Conservation (phyloP, 2,888 invertebrate species). For the Spodoptera exigua region DNA sequence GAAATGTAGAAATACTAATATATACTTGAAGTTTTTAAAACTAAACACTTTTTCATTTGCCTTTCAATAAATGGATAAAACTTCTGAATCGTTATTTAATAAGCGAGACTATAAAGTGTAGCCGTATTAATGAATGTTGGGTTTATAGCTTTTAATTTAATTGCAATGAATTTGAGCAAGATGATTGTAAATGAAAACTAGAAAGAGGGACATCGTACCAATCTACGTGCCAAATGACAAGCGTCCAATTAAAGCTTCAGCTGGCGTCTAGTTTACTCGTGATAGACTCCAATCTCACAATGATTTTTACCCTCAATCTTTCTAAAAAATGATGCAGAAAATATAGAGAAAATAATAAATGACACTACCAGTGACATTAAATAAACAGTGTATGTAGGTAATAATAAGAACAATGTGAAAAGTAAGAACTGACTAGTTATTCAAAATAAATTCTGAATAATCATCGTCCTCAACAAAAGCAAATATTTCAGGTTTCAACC, state of each 20-base stretch:
- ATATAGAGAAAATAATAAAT: constrained; percentile 12
- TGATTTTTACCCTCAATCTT: constrained; percentile 17
- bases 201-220: constrained; percentile 52
- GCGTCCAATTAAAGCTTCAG: constrained; percentile 64
- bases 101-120: no score
- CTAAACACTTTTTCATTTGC: not conserved
- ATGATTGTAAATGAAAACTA: constrained; percentile 50
- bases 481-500: constrained; percentile 6
- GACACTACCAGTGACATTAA: constrained; percentile 10
- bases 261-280: constrained; percentile 48
- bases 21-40: not conserved
- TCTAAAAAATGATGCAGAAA: constrained; percentile 8
- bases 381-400: constrained; percentile 16
- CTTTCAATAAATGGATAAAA: no score
- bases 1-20: constrained; percentile 10
- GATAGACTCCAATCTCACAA: constrained; percentile 34
- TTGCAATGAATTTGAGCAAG: constrained; percentile 36
- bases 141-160: constrained; percentile 15
- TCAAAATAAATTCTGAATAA: constrained; percentile 29
- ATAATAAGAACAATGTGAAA: constrained; percentile 1
- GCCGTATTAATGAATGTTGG: no score
- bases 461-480: constrained; percentile 15
- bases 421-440: constrained; percentile 11
- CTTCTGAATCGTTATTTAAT: no score
- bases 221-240: constrained; percentile 66